A percentile compares a stretch with the other conserved stretches of the same genome.
Conservation (phyloP, 1,140 invertebrate genomes). For the Lordiphosa mommai region DNA sequence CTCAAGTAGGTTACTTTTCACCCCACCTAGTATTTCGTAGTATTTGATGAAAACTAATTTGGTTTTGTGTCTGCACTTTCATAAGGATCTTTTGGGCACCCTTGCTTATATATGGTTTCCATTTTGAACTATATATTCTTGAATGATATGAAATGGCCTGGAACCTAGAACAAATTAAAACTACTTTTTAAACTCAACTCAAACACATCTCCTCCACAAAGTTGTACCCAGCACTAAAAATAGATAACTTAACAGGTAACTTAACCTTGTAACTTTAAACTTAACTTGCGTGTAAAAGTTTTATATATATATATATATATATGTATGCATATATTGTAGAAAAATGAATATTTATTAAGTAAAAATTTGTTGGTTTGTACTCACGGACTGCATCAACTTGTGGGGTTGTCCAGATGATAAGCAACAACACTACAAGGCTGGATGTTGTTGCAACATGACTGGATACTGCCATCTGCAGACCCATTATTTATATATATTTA, state of each 20-base stretch:
- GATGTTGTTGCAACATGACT: constrained; percentile 66
- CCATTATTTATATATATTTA: constrained; percentile 59
- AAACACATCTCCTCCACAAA: constrained; percentile 10
- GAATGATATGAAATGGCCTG: no score
- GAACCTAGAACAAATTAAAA: no score
- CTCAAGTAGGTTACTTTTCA: no score
- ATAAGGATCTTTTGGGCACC: no score
- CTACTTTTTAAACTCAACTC: constrained; percentile 29
- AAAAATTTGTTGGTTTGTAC: constrained; percentile 46
- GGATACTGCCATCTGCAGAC: constrained; percentile 77
- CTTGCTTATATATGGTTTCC: no score
- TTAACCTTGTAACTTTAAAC: background rate
- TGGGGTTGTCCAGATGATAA: constrained; percentile 65
- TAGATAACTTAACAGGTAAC: constrained; percentile 29
- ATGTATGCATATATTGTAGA: no score
- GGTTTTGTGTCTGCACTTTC: no score
- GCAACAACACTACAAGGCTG: constrained; percentile 59
- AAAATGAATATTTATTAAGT: background rate
- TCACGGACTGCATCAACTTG: constrained; percentile 77
- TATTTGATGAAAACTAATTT: no score
- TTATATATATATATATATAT: no score
- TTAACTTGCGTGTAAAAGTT: constrained; percentile 26
- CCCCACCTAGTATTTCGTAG: no score
- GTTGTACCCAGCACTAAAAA: constrained; percentile 10
- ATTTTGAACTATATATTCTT: no score